Evolutionary conservation across 2,113 vertebrate genomes (phyloP), one percentile per base, ranked within the genome.

Genomic region (Bubo bubo): DNA sequence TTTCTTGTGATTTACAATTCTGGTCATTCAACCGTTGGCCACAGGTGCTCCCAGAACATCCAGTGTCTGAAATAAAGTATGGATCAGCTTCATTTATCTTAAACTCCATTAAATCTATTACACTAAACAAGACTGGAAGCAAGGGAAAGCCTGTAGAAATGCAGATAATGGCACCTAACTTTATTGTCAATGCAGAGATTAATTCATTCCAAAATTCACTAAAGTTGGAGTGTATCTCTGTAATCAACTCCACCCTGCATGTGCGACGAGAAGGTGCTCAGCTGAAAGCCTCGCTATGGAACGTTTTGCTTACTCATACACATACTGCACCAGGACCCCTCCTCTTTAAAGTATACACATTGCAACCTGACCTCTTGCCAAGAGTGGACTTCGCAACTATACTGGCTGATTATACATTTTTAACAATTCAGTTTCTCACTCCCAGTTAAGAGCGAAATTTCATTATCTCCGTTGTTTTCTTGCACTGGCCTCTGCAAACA

Each of bases 231-330:
- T 1, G 4, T 13, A 64, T 5, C 9, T 10, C 27, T 45, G 5
- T 24, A 63, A 88, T 35, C 23, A 37, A 34, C 55, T 86, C n/a
- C 32, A 67, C 9, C 30, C 47, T 68, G 26, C 32, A 39, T 2
- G 17, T 13, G 41, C 0, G 0, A 70, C 0, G 0, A 41, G 19
- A 26, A 3, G 13, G 22, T 8, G 15, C 34, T 82, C 3, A 1
- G 30, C 49, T 8, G 1, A 92, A 37, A 86, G 63, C 26, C 75
- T 59, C 1, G 0, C 21, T 67, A 26, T 5, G 4, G 19, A 63
- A 55, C 45, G n/a, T 55, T 87, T 49, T 32, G 20, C 50, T 91
- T 75, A 47, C 27, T 85, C 8, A 34, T 5, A 22, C 1, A 1
- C 15, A 10, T 6, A 34, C 3, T 35, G n/a, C 55, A 86, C 41